Base-by-base conservation (phyloP, 2,797 vertebrate species). In the Crenichthys baileyi region DNA sequence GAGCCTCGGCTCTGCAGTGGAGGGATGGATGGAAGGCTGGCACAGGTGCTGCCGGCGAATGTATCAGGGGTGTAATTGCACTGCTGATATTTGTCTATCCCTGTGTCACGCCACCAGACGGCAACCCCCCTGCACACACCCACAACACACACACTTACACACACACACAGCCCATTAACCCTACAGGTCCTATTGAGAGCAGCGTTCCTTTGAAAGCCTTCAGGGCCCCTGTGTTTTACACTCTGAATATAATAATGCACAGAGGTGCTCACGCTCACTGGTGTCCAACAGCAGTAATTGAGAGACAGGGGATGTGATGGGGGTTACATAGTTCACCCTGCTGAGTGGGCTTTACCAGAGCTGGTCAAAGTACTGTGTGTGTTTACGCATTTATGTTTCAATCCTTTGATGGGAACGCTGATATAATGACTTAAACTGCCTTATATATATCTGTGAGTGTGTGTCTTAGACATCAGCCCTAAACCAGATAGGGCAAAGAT, bases 31-130 rank as follows among this genome's bases (percentile, higher is more conserved):
- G 85, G 86, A 91, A 87, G 88, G 88, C 87, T 84, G 95, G 93
- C 95, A 95, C 95, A 96, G 96, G 95, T 96, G 96, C 94, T 93
- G 93, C 90, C 81, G 82, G 93, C 75, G 89, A 92, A 90, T 90
- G 93, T 94, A 93, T 95, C 93, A 92, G 85, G 90, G 91, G 92
- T 89, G 90, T 96, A 96, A 96, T 96, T 96, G 95, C 94, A 91
- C 91, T 95, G 92, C 93, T 94, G 94, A 95, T 96, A 95, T 95
- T 95, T 95, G 92, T 94, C 91, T 94, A 93, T 92, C 84, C 85
- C 85, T 88, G 93, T 92, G 91, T 91, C 93, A 91, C 90, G 84
- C 93, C 90, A 92, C 89, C 91, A 94, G 90, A 90, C 85, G 2
- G 88, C 86, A 90, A 78, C 87, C 77, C 80, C 84, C 84, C 85